Base-by-base conservation (phyloP, 2,797 vertebrate genomes). In the Danio kyathit region DNA sequence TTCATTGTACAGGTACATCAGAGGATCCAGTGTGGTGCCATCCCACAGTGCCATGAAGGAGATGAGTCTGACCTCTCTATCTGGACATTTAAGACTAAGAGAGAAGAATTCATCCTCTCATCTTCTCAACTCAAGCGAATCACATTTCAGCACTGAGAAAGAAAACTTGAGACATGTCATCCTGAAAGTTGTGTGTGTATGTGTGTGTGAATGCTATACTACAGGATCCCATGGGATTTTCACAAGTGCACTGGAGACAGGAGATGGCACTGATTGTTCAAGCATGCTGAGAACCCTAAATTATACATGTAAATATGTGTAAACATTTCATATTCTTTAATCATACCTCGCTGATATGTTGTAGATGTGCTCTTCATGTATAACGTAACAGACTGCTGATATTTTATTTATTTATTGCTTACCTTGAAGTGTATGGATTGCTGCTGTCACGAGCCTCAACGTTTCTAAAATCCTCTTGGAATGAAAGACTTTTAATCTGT, bases 291-390 rank as follows among this genome's bases (percentile, higher is more conserved):
- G 10, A 10, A 44, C 13, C 10, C 8, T 54, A 56, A 80, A 54
- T 56, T 46, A 56, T 38, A 54, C 1, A 48, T 79, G 66, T 63
- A 71, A 71, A 79, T 80, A 74, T 14, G 7, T 80, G 40, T 57
- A 65, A 46, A 56, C 40, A 73, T 49, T 79, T 60, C 56, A 71
- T 29, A 79, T 60, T 71, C 78, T 60, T 61, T 49, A 16, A 70
- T 88, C 87, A 83, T 79, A 29, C 65, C 44, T 60, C 5, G 54
- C 46, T 65, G 12, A 60, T 19, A 70, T 49, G 56, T 63, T 41
- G 61, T 66, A 44, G 21, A 69, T 9, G 57, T 60, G 57, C 11
- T 14, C 44, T 71, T 63, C 14, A 44, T 72, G 6, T 54, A 79
- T 79, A 63, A 54, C 77, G 63, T 54, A 63, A 70, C 14, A 57